These are phyloP conservation scores for Clupea harengus DNA, from an alignment of 2,113 vertebrate genomes.

Conservation along the genomic window DNA sequence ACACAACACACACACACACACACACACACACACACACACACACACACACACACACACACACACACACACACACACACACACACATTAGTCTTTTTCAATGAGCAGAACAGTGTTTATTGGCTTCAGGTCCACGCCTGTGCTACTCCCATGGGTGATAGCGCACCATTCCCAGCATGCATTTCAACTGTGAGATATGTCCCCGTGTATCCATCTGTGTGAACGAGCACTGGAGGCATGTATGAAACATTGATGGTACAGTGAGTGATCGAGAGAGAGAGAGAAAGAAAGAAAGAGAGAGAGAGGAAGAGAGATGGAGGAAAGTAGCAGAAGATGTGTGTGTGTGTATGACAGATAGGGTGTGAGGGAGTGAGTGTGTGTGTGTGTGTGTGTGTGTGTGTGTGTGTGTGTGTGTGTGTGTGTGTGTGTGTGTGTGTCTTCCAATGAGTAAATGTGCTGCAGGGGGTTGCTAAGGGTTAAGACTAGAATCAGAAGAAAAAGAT, in stretches of 20 bases:
- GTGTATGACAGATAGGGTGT: too few species aligned
- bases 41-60: neutral
- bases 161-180: neutral
- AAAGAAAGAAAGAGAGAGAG: too few species aligned
- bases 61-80: neutral
- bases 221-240: too few species aligned
- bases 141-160: neutral
- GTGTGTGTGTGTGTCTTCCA: neutral
- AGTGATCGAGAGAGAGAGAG: too few species aligned
- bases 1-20: slow-evolving; percentile 22
- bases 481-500: too few species aligned
- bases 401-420: neutral
- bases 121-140: neutral
- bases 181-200: neutral
- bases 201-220: too few species aligned
- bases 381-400: neutral
- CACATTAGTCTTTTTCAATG: neutral
- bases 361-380: too few species aligned
- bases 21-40: neutral
- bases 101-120: neutral
- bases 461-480: too few species aligned
- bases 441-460: too few species aligned
- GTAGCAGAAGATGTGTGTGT: too few species aligned
- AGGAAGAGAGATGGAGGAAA: too few species aligned
- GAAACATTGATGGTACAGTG: too few species aligned